Evolutionary conservation across 2,113 vertebrate genomes (phyloP).

Genomic region (Saguinus imperator): DNA sequence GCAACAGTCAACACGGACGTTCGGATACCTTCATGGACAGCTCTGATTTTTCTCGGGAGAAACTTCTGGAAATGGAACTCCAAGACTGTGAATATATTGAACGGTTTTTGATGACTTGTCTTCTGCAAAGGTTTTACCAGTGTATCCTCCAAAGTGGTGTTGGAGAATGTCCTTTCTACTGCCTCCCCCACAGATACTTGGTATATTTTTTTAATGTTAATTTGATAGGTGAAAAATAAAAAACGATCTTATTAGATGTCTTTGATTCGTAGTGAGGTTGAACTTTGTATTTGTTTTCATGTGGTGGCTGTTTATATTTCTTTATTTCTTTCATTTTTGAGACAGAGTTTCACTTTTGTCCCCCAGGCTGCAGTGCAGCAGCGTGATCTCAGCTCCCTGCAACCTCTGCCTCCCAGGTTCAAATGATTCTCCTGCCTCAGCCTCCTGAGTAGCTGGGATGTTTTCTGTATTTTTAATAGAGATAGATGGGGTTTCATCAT

Average conservation of each 20-base stretch:
- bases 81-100: too few relatives aligned
- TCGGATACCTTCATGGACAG: neutral
- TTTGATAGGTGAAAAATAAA: neutral
- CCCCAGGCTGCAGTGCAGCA: too few relatives aligned
- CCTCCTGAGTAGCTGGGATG: too few relatives aligned
- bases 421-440: too few relatives aligned
- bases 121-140: neutral
- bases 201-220: neutral
- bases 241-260: neutral
- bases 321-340: too few relatives aligned
- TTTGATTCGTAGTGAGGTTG: neutral
- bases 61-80: neutral
- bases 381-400: too few relatives aligned
- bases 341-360: too few relatives aligned
- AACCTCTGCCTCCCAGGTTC: too few relatives aligned
- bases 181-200: too few relatives aligned
- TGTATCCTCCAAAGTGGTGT: rapidly evolving
- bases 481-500: too few relatives aligned
- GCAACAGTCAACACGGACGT: rapidly evolving
- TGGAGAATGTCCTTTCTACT: neutral
- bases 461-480: too few relatives aligned
- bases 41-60: neutral
- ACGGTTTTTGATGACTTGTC: neutral
- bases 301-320: neutral
- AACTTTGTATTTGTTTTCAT: neutral